These are phyloP conservation scores for Syngnathoides biaculeatus DNA, from an alignment of 2,113 vertebrate species.

Conservation along the genomic window DNA sequence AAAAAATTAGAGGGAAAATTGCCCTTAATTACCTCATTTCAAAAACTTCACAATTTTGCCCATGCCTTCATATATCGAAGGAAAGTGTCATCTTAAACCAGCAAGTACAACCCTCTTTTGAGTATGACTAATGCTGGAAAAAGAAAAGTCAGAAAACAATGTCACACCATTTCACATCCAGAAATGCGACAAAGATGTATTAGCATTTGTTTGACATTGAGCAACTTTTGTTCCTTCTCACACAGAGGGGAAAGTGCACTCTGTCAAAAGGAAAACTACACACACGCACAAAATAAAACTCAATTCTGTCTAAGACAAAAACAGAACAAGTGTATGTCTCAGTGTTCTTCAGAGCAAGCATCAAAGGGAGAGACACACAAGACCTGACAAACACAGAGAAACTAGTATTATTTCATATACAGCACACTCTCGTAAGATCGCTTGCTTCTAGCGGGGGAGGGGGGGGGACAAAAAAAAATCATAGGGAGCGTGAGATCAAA, in stretches of 20 bases:
- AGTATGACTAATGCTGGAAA: constrained; percentile 1
- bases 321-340: constrained; percentile 50
- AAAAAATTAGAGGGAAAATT: too few species aligned
- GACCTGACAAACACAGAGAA: constrained; percentile 31
- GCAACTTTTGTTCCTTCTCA: constrained; percentile 29
- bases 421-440: constrained; percentile 44
- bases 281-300: neutral
- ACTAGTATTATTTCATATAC: constrained; percentile 47
- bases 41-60: too few species aligned
- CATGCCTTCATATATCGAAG: neutral
- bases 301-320: constrained; percentile 31
- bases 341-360: constrained; percentile 42
- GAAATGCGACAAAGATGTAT: constrained; percentile 34
- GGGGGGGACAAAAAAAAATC: constrained; percentile 41
- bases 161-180: constrained; percentile 39
- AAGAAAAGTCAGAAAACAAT: constrained; percentile 5
- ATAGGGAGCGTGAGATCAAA: constrained; percentile 50
- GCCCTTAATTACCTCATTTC: too few species aligned
- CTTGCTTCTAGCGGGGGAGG: constrained; percentile 38
- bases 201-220: constrained; percentile 51
- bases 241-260: constrained; percentile 16
- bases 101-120: neutral
- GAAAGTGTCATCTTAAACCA: neutral
- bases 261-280: constrained; percentile 4
- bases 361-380: constrained; percentile 56